These are phyloP conservation scores for Burhinus oedicnemus DNA, from an alignment of 2,113 vertebrate species.

Conservation along the genomic window DNA sequence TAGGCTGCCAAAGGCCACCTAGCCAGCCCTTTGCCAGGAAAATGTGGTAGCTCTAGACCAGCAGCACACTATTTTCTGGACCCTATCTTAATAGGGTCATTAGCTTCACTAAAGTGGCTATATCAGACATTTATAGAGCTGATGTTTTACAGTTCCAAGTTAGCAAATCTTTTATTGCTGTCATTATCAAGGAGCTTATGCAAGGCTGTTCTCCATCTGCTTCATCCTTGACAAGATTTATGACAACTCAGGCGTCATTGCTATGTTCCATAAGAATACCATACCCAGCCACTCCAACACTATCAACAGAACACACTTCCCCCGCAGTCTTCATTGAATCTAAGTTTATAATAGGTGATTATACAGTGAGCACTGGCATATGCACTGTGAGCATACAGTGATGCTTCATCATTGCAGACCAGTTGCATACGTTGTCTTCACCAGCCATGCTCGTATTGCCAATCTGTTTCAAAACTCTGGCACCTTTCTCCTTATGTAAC, in stretches of 20 bases:
- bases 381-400: neutral
- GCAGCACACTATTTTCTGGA: neutral
- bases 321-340: neutral
- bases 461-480: neutral
- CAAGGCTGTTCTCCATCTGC: conserved; percentile 29
- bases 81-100: neutral
- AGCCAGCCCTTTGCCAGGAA: neutral
- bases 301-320: neutral
- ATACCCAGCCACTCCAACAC: neutral
- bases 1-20: neutral
- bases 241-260: neutral
- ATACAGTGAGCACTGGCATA: neutral
- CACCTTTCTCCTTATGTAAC: neutral
- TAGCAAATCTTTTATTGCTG: conserved; percentile 1
- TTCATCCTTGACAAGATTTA: conserved; percentile 25
- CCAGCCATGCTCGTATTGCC: neutral
- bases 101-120: neutral
- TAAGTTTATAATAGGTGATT: neutral
- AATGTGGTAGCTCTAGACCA: neutral
- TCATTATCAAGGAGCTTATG: neutral
- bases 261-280: neutral
- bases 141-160: neutral
- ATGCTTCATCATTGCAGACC: neutral
- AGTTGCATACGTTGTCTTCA: neutral
- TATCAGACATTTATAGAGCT: neutral